A percentile compares a stretch with the other conserved stretches of the same genome.
Conservation (phyloP, 2,113 vertebrate species). For the Acanthochromis polyacanthus region DNA sequence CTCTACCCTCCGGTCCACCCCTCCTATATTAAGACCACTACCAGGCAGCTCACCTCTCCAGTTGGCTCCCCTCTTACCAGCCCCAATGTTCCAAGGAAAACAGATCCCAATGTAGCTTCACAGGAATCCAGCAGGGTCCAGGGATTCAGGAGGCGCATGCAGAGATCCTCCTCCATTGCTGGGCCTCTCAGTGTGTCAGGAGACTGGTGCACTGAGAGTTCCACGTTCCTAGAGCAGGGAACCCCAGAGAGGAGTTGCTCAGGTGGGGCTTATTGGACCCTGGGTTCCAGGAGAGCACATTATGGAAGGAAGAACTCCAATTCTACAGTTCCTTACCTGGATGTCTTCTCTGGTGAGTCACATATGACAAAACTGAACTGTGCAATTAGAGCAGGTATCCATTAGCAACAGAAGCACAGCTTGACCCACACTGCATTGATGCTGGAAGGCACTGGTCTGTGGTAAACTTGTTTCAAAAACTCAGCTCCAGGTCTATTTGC, state of each 20-base stretch:
- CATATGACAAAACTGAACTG: neutral
- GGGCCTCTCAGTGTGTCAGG: constrained; percentile 85
- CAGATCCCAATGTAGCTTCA: constrained; percentile 48
- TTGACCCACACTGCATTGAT: neutral
- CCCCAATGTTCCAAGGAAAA: constrained; percentile 84
- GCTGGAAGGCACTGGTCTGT: neutral
- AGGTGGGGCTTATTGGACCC: constrained; percentile 75
- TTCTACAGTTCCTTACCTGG: constrained; percentile 83
- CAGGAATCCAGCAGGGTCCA: constrained; percentile 61
- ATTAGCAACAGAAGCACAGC: neutral
- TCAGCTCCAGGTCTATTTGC: too few relatives aligned
- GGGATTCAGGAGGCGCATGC: constrained; percentile 77
- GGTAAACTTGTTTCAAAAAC: neutral
- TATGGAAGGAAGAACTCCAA: constrained; percentile 80
- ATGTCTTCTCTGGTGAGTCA: constrained; percentile 95
- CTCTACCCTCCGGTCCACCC: constrained; percentile 90
- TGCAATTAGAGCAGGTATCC: neutral
- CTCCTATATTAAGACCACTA: constrained; percentile 96
- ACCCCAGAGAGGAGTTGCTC: constrained; percentile 67
- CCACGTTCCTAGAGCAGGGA: constrained; percentile 73
- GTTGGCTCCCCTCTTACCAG: constrained; percentile 89
- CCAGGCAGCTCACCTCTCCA: constrained; percentile 93
- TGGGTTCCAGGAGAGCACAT: constrained; percentile 80
- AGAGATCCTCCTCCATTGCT: constrained; percentile 86
- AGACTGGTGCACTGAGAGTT: constrained; percentile 87